Evolutionary conservation across 1,140 invertebrate genomes (phyloP).

Genomic region (Odontomachus brunneus): DNA sequence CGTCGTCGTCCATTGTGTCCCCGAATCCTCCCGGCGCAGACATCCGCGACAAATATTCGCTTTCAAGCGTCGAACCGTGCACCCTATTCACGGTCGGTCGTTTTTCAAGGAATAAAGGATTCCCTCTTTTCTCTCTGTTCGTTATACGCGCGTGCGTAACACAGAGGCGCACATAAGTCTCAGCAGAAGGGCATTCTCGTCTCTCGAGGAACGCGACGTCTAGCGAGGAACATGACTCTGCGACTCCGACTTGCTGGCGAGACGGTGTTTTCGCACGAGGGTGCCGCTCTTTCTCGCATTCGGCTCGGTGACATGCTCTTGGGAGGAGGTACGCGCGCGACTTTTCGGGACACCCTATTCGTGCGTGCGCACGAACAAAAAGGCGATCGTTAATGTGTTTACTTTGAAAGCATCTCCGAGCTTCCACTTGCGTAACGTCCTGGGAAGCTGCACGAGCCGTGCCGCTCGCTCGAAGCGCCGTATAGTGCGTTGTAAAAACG

Average conservation of each 20-base stretch:
- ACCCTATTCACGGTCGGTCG: no score
- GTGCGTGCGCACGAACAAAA: not conserved
- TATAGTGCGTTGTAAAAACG: constrained; percentile 15
- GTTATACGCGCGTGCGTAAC: no score
- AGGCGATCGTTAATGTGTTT: constrained; percentile 61
- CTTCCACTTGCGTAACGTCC: constrained; percentile 28
- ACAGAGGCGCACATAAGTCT: no score
- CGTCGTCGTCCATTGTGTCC: not conserved
- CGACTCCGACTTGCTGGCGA: not conserved
- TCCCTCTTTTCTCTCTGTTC: no score
- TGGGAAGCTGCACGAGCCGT: not conserved
- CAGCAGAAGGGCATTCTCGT: not conserved
- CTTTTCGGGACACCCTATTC: constrained; percentile 13
- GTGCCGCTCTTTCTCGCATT: constrained; percentile 8
- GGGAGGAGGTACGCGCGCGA: constrained; percentile 18
- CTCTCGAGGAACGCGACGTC: not conserved
- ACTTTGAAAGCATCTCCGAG: constrained; percentile 55
- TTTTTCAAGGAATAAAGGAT: no score
- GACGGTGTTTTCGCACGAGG: constrained; percentile 13
- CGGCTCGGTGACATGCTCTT: not conserved
- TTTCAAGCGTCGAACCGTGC: no score
- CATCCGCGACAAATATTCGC: not conserved
- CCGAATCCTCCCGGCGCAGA: not conserved
- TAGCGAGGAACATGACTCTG: no score
- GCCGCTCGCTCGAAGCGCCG: not conserved